phyloP scores from a whole-genome alignment of 2,888 invertebrate species.

The Spisula solida region DNA sequence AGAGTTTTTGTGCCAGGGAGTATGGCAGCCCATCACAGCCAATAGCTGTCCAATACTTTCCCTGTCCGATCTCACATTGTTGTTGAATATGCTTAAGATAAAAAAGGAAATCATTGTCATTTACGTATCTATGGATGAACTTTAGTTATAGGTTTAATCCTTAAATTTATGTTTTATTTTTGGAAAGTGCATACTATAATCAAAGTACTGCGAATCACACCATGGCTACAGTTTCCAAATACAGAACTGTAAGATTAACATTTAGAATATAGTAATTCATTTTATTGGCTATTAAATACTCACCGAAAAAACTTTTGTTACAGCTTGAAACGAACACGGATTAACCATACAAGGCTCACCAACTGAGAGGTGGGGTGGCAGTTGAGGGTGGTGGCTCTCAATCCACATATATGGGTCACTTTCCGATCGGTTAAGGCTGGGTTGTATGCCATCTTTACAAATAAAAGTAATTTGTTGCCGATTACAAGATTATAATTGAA shows the following conservation, averaged over 20 bases:
- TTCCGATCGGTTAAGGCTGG: neutral
- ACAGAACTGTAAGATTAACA: too few relatives aligned
- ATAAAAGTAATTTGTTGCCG: too few relatives aligned
- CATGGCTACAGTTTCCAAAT: too few relatives aligned
- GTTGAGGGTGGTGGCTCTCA: neutral
- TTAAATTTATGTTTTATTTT: too few relatives aligned
- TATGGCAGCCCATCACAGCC: slow-evolving; percentile 28
- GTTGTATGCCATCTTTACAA: neutral
- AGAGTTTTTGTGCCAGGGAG: neutral
- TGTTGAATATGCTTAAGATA: slow-evolving; percentile 4
- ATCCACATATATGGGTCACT: neutral
- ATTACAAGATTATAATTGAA: too few relatives aligned
- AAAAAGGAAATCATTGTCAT: neutral
- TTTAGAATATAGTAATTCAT: neutral
- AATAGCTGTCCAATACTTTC: neutral
- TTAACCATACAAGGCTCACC: slow-evolving; percentile 49
- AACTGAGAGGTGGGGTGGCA: neutral
- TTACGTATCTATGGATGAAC: too few relatives aligned
- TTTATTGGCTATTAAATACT: neutral
- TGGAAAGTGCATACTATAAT: neutral
- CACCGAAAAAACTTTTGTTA: neutral
- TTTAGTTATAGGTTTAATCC: too few relatives aligned
- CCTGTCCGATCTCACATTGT: neutral
- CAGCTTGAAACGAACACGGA: slow-evolving; percentile 42
- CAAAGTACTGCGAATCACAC: too few relatives aligned